A percentile compares a stretch with the other conserved stretches of the same genome.
These are phyloP conservation scores for Litoditis marina DNA, from an alignment of 2,888 invertebrate genomes.

Conservation along the genomic window DNA sequence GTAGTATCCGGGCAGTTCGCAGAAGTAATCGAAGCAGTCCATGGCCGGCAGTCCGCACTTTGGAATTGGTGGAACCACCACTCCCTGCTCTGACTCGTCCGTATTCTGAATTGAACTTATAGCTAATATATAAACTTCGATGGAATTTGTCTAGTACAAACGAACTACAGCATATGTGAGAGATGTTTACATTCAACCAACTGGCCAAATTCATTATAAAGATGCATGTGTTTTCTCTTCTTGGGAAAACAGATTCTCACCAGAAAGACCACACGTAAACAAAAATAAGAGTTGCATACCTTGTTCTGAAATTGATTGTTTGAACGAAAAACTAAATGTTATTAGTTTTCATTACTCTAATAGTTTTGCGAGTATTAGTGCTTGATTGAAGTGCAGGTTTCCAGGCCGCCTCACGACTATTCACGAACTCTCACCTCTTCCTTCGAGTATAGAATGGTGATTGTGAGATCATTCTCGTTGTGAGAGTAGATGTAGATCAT, in stretches of 20 bases:
- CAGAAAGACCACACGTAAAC: too few relatives aligned
- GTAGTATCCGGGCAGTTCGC: slow-evolving; percentile 38
- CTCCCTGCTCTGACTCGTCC: slow-evolving; percentile 29
- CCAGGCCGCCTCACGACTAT: too few relatives aligned
- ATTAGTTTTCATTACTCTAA: neutral
- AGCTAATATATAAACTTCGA: neutral
- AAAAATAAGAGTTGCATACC: too few relatives aligned
- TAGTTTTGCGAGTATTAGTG: neutral
- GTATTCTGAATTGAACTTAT: slow-evolving; percentile 22
- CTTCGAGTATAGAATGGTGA: slow-evolving; percentile 32
- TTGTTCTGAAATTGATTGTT: too few relatives aligned
- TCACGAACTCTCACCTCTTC: slow-evolving; percentile 29
- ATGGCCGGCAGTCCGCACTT: slow-evolving; percentile 41
- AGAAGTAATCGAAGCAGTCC: slow-evolving; percentile 39
- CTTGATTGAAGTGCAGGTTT: too few relatives aligned
- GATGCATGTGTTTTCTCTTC: too few relatives aligned
- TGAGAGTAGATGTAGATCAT: slow-evolving; percentile 38
- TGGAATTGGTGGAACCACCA: slow-evolving; percentile 32
- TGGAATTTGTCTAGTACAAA: too few relatives aligned
- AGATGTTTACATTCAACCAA: too few relatives aligned
- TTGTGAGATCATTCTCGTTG: slow-evolving; percentile 40
- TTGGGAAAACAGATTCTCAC: too few relatives aligned
- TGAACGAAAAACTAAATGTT: neutral
- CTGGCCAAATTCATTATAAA: too few relatives aligned
- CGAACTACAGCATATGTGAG: too few relatives aligned